Base-by-base conservation (phyloP, 1,140 invertebrate species). In the Drosophila sechellia region DNA sequence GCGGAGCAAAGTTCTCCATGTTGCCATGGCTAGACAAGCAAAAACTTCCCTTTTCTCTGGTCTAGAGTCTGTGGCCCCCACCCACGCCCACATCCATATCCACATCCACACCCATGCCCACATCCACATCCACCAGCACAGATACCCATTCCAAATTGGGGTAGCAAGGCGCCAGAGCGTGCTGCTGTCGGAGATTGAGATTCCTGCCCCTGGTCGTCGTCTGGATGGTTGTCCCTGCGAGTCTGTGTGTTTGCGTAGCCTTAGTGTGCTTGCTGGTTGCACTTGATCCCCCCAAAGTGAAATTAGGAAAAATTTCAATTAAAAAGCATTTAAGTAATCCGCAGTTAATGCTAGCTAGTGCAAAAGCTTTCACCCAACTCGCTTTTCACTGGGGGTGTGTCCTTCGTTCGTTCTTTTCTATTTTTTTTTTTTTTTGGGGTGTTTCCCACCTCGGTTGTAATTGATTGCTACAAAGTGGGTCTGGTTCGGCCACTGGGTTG, bases 261-360 rank as follows among this genome's bases (percentile, higher is more conserved):
- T 57, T 63, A 75, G 72, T 40, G 46, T 40, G 46, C 84, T 77
- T 17, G 78, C 84, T 77, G 79, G 79, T 83, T 89, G 79, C 84
- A 89, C 84, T 89, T 89, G 84, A 87, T 87, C 84, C 83, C 83
- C 76, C 80, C 79, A 89, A 87, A 89, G 84, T 89, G 79, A 89
- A 89, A 89, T 89, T 89, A 89, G 79, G 79, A 84, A 89, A 89
- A 89, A 77, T 89, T 89, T 89, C 84, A 89, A 89, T 89, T 89
- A 89, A 89, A 89, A 89, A 89, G 84, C 84, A 89, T 89, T 89
- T 89, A 89, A 89, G 84, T 89, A 89, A 89, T 89, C 84, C 84
- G 68, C 73, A 89, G 46, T 84, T 89, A 89, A 89, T 87, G 79
- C 84, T 68, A 79, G 57, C 55, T 39, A 66, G 69, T 66, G 52